Conservation (phyloP, 1,140 invertebrate genomes). For the Dreissena rostriformis region DNA sequence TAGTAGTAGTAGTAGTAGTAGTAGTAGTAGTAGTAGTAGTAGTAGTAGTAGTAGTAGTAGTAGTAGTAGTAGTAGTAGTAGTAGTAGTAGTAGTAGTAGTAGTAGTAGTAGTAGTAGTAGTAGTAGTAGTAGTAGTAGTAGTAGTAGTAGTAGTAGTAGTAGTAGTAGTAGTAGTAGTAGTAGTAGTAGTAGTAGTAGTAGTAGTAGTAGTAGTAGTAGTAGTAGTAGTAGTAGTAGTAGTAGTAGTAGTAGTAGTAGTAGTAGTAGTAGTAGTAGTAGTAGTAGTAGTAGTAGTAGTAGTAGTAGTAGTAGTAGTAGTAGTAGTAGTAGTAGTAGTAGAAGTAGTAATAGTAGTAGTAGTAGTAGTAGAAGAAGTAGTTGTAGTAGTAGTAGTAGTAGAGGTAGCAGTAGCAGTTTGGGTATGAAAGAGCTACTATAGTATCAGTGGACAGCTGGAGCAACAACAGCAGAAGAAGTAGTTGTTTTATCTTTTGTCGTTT, state of each 20-base stretch:
- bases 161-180: constrained; percentile 6
- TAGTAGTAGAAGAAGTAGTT: constrained; percentile 1
- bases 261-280: constrained; percentile 6
- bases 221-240: constrained; percentile 6
- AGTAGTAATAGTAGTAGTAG: constrained; percentile 3
- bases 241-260: constrained; percentile 6
- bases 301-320: constrained; percentile 6
- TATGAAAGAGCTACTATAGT: too few relatives aligned
- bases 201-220: constrained; percentile 6
- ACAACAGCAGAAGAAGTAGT: too few relatives aligned
- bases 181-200: constrained; percentile 4
- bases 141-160: constrained; percentile 2
- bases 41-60: constrained; percentile 6
- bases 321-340: constrained; percentile 2
- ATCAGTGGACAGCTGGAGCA: too few relatives aligned
- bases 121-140: constrained; percentile 6
- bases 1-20: constrained; percentile 6
- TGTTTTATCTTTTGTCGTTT: too few relatives aligned
- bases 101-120: constrained; percentile 1
- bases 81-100: not conserved
- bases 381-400: constrained; percentile 3
- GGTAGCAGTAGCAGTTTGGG: not conserved
- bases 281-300: constrained; percentile 3
- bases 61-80: constrained; percentile 6
- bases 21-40: constrained; percentile 2